Evolutionary conservation across 2,888 invertebrate species (phyloP).

Genomic region (Synanthedon myopaeformis): DNA sequence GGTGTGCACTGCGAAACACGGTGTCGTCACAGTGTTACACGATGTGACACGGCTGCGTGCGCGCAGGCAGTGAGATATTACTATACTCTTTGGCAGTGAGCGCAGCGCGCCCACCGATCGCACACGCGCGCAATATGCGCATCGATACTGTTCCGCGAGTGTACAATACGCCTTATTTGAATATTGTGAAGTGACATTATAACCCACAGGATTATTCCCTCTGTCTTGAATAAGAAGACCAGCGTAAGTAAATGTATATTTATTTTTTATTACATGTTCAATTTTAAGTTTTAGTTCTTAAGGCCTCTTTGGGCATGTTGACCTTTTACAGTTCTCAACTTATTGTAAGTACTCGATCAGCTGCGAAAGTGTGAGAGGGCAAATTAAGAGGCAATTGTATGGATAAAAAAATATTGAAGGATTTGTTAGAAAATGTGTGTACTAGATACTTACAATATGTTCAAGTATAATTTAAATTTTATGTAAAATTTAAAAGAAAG

Average conservation of each 20-base stretch:
- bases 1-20: not conserved
- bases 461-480: no score
- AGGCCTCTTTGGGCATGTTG: slow-evolving; percentile 5
- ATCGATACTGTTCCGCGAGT: slow-evolving; percentile 43
- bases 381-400: not conserved
- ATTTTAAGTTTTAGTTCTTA: not conserved
- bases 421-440: no score
- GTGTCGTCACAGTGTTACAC: not conserved
- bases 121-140: slow-evolving; percentile 43
- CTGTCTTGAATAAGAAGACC: slow-evolving; percentile 4
- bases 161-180: slow-evolving; percentile 30
- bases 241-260: slow-evolving; percentile 18
- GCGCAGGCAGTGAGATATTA: slow-evolving; percentile 11
- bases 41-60: slow-evolving; percentile 6
- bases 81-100: no score
- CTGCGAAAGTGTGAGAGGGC: slow-evolving; percentile 45
- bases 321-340: slow-evolving; percentile 26
- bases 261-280: not conserved
- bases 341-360: slow-evolving; percentile 30
- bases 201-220: slow-evolving; percentile 31
- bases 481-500: no score
- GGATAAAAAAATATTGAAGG: not conserved
- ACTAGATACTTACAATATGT: no score
- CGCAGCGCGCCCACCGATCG: slow-evolving; percentile 45
- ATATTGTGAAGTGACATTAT: slow-evolving; percentile 50